Base-by-base conservation (phyloP, 2,888 invertebrate species). In the Nowickia ferox region DNA sequence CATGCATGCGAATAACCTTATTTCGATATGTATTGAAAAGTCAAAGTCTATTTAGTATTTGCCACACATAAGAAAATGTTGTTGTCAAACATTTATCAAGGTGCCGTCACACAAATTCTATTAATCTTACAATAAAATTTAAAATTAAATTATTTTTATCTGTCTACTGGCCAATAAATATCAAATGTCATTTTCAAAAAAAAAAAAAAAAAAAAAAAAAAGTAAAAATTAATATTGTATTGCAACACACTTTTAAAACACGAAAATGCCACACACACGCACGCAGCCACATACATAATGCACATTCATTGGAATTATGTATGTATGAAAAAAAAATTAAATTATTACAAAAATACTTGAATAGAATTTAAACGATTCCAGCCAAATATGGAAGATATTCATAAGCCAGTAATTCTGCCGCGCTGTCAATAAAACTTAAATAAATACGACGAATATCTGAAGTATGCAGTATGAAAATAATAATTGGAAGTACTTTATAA, bases 141-240 rank as follows among this genome's bases (percentile, higher is more conserved):
- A 57, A 79, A 76, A 84, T 63, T 51, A 59, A 84, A 80, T 84
- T 66, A 81, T 65, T 76, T 81, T 72, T 81, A 84, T 81, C 80
- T 80, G 48, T 66, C 69, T 17, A 9, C 30, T 42, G 57, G 72
- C 48, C 84, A 69, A 72, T 63, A 75, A 75, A 65, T 74, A 74
- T 79, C 59, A 57, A 84, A 66, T 83, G 72, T 53, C 44, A 78
- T 80, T 81, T 63, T 71, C 2, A 22, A 44, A 40, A 30, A 76
- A 55, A 0, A 61, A 46, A n/a, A 48, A 9, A 48, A 46, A 51
- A 48, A n/a, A 63, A 69, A 46, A n/a, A n/a, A n/a, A n/a, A n/a
- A n/a, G n/a, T 8, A 22, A 40, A 40, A 17, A 42, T 19, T 22
- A 63, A 63, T 63, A 30, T 42, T 40, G 17, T 57, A 63, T 77